phyloP scores from a whole-genome alignment of 2,888 invertebrate genomes.

The Tubulanus polymorphus region DNA sequence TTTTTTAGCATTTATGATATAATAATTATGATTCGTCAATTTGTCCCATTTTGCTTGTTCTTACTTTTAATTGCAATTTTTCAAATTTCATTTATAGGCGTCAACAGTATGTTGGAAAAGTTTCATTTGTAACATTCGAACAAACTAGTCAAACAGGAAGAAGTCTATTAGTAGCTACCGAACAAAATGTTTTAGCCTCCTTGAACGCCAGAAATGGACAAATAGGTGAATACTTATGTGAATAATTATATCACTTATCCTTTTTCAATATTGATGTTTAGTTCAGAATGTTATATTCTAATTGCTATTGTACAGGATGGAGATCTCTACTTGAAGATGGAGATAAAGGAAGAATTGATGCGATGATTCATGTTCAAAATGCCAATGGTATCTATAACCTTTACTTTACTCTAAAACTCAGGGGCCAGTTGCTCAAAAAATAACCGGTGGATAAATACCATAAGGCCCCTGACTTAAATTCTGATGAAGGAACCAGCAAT shows the following conservation, averaged over 20 bases:
- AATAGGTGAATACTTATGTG: conserved; percentile 30
- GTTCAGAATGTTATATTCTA: no score
- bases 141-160: conserved; percentile 34
- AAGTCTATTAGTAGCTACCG: conserved; percentile 38
- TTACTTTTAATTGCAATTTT: no score
- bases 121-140: conserved; percentile 36
- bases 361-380: conserved; percentile 30
- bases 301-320: no score
- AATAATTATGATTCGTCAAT: no score
- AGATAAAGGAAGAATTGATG: conserved; percentile 33
- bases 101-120: conserved; percentile 42
- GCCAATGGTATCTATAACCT: no score
- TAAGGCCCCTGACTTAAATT: no score
- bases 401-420: no score
- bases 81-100: conserved; percentile 38
- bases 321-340: conserved; percentile 43
- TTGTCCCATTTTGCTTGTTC: not conserved
- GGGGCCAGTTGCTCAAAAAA: no score
- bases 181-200: conserved; percentile 43
- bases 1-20: no score
- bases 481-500: no score
- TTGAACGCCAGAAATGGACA: conserved; percentile 43
- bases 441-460: no score
- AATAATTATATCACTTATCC: not conserved
- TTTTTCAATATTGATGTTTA: no score